A percentile compares a stretch with the other conserved stretches of the same genome.
Evolutionary conservation across 2,797 vertebrate genomes (phyloP).

Genomic region (Odontamblyopus rebecca): DNA sequence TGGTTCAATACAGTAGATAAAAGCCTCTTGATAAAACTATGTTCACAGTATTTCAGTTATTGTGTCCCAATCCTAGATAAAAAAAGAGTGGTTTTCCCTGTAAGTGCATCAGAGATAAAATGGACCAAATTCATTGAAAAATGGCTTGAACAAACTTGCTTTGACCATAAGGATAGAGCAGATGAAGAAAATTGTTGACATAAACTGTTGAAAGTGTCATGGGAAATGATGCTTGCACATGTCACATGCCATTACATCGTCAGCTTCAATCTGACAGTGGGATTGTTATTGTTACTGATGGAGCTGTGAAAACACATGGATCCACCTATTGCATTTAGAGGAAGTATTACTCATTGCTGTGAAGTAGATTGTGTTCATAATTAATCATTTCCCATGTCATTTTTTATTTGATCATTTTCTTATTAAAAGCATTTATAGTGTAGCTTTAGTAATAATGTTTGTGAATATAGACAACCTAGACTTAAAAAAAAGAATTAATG

Average conservation of each 20-base stretch:
- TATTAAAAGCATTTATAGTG: no score
- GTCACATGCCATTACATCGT: not conserved
- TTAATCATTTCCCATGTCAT: no score
- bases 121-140: not conserved
- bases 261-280: not conserved
- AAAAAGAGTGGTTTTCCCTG: constrained; percentile 18
- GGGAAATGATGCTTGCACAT: not conserved
- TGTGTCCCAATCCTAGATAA: not conserved
- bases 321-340: not conserved
- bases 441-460: no score
- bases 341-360: not conserved
- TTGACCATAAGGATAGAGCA: not conserved
- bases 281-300: not conserved
- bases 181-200: not conserved
- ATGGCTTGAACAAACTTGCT: not conserved
- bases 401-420: no score
- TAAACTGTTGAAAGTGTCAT: not conserved
- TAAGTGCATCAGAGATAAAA: not conserved
- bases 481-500: not conserved
- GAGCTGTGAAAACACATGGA: not conserved
- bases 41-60: not conserved
- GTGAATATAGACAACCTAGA: no score
- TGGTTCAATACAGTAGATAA: not conserved
- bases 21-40: not conserved
- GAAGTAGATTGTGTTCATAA: not conserved